Evolutionary conservation across 2,888 invertebrate species (phyloP).

Genomic region (Lycocerus yunnanus): DNA sequence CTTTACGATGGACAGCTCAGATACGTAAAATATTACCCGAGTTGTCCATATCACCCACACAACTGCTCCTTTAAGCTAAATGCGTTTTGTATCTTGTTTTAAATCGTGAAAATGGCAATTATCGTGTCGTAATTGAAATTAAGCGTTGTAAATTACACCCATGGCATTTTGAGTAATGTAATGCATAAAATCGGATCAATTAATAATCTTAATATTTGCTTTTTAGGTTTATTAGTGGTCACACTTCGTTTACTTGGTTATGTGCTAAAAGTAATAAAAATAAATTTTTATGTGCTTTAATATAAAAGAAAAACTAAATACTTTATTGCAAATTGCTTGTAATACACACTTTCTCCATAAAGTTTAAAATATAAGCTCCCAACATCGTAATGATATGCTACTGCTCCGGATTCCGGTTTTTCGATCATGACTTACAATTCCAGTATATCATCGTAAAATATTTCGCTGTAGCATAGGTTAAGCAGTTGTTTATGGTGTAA

Average conservation of each 20-base stretch:
- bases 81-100: neutral
- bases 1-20: neutral
- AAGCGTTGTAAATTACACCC: slow-evolving; percentile 11
- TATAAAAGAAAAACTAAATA: neutral
- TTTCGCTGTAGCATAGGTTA: neutral
- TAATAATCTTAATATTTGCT: neutral
- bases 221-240: neutral
- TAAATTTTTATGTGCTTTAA: neutral
- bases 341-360: neutral
- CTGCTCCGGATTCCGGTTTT: slow-evolving; percentile 2
- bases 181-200: neutral
- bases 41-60: slow-evolving; percentile 12
- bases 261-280: neutral
- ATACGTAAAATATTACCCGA: neutral
- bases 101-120: slow-evolving; percentile 15
- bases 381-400: neutral
- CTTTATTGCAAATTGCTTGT: neutral
- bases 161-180: neutral
- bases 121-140: slow-evolving; percentile 20
- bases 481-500: neutral
- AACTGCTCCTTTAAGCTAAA: slow-evolving; percentile 6
- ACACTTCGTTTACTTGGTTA: too few relatives aligned
- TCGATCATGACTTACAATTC: neutral
- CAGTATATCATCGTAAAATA: neutral
- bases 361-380: neutral